Evolutionary conservation across 2,797 vertebrate species (phyloP).

Genomic region (Falco naumanni): DNA sequence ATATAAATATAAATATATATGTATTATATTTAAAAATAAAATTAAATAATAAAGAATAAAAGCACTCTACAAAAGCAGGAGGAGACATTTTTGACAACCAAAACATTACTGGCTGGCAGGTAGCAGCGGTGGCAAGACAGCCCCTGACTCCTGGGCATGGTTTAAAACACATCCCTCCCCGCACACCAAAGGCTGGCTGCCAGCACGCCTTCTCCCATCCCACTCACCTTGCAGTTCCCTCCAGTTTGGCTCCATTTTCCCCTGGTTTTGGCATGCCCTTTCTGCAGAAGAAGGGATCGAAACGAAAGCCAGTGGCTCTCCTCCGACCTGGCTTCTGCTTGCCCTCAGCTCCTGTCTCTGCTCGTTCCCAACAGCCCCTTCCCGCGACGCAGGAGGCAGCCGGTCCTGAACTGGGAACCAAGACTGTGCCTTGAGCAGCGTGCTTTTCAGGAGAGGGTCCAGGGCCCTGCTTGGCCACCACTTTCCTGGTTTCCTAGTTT

Average conservation of each 20-base stretch:
- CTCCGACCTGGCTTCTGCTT: background rate
- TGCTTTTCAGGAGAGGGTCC: background rate
- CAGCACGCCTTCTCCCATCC: background rate
- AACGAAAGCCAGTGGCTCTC: background rate
- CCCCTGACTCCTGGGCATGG: background rate
- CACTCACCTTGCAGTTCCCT: background rate
- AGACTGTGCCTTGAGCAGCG: background rate
- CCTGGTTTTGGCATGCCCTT: background rate
- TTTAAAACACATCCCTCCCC: background rate
- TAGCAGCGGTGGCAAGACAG: background rate
- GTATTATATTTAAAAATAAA: no score
- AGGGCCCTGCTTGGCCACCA: background rate
- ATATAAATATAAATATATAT: no score
- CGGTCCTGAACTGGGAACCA: background rate
- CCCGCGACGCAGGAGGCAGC: background rate
- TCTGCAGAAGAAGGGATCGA: background rate
- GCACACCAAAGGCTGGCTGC: background rate
- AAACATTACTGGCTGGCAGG: background rate
- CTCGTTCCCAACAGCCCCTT: rapidly evolving
- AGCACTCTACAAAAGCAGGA: background rate
- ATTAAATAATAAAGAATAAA: background rate
- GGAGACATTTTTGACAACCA: background rate
- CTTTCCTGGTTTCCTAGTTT: background rate
- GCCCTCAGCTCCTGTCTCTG: background rate
- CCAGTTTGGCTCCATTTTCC: background rate